These are phyloP conservation scores for Cosmorhoe ocellata DNA, from an alignment of 2,888 invertebrate genomes.

Conservation along the genomic window DNA sequence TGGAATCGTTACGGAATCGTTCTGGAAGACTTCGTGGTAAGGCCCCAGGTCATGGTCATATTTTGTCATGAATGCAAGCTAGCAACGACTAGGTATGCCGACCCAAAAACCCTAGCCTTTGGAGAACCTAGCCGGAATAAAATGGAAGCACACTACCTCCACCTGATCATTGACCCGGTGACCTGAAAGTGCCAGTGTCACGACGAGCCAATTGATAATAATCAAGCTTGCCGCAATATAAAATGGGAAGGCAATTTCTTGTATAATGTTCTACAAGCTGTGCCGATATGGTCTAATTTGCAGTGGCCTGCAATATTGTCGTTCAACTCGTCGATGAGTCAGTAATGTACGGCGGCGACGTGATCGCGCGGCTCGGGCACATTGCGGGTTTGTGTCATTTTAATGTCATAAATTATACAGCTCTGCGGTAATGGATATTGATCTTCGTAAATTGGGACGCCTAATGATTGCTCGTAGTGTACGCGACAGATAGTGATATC, in stretches of 20 bases:
- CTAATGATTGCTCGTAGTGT: slow-evolving; percentile 10
- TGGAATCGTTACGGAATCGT: too few relatives aligned
- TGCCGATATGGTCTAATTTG: slow-evolving; percentile 8
- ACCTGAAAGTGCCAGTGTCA: too few relatives aligned
- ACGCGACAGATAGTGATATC: slow-evolving; percentile 7
- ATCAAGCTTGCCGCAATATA: background rate
- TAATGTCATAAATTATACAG: slow-evolving; percentile 17
- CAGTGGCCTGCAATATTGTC: slow-evolving; percentile 2
- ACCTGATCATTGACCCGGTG: background rate
- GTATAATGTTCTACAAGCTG: background rate
- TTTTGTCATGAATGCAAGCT: too few relatives aligned
- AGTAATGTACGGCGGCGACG: slow-evolving; percentile 12
- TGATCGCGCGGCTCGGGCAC: slow-evolving; percentile 8
- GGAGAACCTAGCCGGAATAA: too few relatives aligned
- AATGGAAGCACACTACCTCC: too few relatives aligned
- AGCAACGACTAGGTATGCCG: too few relatives aligned
- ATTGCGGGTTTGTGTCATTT: slow-evolving; percentile 19
- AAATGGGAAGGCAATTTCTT: background rate
- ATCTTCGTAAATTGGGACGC: slow-evolving; percentile 13
- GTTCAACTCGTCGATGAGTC: slow-evolving; percentile 8
- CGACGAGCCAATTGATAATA: background rate
- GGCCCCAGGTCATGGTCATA: too few relatives aligned
- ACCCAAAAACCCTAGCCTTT: too few relatives aligned
- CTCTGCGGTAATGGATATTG: slow-evolving; percentile 17
- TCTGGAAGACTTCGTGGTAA: too few relatives aligned